These are phyloP conservation scores for Poecile atricapillus DNA, from an alignment of 2,113 vertebrate genomes.

Conservation along the genomic window DNA sequence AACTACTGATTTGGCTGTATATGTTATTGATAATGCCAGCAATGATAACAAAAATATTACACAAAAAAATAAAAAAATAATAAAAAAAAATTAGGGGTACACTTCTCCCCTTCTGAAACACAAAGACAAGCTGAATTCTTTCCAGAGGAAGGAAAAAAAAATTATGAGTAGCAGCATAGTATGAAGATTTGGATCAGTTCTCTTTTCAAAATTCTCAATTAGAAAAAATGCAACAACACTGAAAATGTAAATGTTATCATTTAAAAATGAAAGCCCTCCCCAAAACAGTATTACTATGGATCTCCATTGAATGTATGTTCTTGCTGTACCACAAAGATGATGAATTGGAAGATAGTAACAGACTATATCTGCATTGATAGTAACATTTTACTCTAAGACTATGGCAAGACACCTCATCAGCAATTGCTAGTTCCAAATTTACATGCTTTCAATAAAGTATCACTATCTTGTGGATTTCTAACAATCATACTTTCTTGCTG, in stretches of 20 bases:
- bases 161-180: fast-evolving
- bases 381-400: background rate
- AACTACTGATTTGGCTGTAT: background rate
- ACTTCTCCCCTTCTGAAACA: background rate
- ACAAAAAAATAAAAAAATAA: background rate
- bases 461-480: background rate
- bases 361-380: background rate
- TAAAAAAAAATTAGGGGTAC: background rate
- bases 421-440: background rate
- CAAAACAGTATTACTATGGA: background rate
- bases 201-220: background rate
- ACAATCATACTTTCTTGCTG: background rate
- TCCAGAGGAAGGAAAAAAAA: background rate
- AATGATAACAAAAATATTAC: background rate
- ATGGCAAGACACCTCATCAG: background rate
- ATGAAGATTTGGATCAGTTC: background rate
- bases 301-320: background rate
- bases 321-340: background rate
- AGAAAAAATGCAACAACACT: background rate
- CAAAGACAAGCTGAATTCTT: background rate
- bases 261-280: background rate
- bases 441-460: background rate
- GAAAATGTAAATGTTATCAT: background rate
- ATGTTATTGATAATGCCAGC: background rate
- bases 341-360: background rate